phyloP scores from a whole-genome alignment of 2,888 invertebrate species.

The Torymus texanus region DNA sequence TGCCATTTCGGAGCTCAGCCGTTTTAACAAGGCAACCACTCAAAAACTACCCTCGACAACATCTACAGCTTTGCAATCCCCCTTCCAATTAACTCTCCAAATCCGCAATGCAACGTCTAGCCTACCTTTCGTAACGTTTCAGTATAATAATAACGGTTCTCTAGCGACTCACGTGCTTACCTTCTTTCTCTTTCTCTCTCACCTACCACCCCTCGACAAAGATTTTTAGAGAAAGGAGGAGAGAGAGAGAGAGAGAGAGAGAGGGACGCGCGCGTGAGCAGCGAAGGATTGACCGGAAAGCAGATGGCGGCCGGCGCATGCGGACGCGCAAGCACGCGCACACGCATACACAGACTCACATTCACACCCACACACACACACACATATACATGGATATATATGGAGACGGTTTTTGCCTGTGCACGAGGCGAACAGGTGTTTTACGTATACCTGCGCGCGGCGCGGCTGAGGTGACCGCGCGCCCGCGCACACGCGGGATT shows the following conservation, averaged over 20 bases:
- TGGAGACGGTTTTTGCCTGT: background rate
- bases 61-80: too few relatives aligned
- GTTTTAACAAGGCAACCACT: background rate
- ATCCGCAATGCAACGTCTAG: too few relatives aligned
- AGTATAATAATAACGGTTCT: too few relatives aligned
- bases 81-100: too few relatives aligned
- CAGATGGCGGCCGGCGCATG: slow-evolving; percentile 44
- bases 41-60: background rate
- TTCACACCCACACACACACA: background rate
- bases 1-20: background rate
- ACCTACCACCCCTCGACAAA: background rate
- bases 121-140: too few relatives aligned
- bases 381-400: background rate
- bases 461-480: slow-evolving; percentile 17
- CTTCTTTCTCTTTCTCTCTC: too few relatives aligned
- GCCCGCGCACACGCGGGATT: background rate
- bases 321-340: slow-evolving; percentile 22
- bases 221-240: background rate
- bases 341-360: background rate
- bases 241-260: background rate
- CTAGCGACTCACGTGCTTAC: too few relatives aligned
- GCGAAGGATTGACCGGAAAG: slow-evolving; percentile 42
- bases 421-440: slow-evolving; percentile 31
- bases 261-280: background rate
- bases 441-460: slow-evolving; percentile 23